Evolutionary conservation across 2,888 invertebrate genomes (phyloP).

Genomic region (Hirudinaria manillensis): DNA sequence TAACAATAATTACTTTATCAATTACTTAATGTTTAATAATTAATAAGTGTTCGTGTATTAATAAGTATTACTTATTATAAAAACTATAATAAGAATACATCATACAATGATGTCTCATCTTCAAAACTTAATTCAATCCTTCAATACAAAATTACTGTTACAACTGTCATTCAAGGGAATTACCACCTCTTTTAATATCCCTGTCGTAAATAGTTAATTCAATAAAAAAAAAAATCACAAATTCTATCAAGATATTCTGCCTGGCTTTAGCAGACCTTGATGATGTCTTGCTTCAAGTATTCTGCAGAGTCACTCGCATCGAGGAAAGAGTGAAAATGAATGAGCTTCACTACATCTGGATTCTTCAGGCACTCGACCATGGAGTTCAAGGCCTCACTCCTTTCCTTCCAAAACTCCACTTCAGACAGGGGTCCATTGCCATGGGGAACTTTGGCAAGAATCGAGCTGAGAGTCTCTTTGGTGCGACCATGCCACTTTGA

Average conservation of each 20-base stretch:
- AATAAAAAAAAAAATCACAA: no score
- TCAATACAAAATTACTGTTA: no score
- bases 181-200: no score
- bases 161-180: no score
- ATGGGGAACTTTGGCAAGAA: constrained; percentile 53
- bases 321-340: constrained; percentile 59
- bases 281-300: constrained; percentile 62
- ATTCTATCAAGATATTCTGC: no score
- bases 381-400: constrained; percentile 70
- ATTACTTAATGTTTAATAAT: neutral
- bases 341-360: constrained; percentile 63
- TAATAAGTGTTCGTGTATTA: neutral
- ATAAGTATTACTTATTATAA: no score
- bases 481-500: constrained; percentile 59
- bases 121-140: no score
- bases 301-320: constrained; percentile 59
- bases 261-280: constrained; percentile 57
- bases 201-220: no score
- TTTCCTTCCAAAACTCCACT: constrained; percentile 77
- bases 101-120: no score
- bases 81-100: no score
- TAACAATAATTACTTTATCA: neutral
- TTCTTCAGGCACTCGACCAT: constrained; percentile 74
- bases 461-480: constrained; percentile 47
- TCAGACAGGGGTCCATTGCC: constrained; percentile 77